phyloP scores from a whole-genome alignment of 1,140 invertebrate genomes.

The Anagrus nilaparvatae region DNA sequence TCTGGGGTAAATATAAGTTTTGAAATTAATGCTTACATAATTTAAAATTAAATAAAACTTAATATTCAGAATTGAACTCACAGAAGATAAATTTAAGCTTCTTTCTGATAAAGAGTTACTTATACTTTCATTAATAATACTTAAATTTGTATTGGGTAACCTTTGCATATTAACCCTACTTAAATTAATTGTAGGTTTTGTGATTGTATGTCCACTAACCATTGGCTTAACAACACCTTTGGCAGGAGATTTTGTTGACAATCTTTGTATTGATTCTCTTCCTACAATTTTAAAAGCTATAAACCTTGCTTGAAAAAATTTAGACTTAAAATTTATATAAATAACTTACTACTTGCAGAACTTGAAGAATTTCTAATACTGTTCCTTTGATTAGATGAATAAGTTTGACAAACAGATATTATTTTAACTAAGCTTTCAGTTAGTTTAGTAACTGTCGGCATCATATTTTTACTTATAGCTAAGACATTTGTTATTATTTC shows the following conservation, averaged over 20 bases:
- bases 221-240: constrained; percentile 39
- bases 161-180: constrained; percentile 35
- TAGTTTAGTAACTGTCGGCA: constrained; percentile 25
- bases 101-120: constrained; percentile 15
- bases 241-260: constrained; percentile 33
- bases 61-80: constrained; percentile 5
- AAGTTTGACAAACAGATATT: constrained; percentile 26
- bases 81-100: constrained; percentile 13
- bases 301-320: no score
- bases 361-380: constrained; percentile 12
- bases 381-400: constrained; percentile 11
- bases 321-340: background rate
- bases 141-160: constrained; percentile 28
- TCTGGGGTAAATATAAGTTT: background rate
- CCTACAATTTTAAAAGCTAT: constrained; percentile 15
- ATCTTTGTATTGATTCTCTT: constrained; percentile 22
- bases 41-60: background rate
- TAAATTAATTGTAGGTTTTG: constrained; percentile 38
- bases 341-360: constrained; percentile 18
- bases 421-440: constrained; percentile 23
- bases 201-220: constrained; percentile 39
- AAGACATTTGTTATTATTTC: constrained; percentile 20
- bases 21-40: background rate
- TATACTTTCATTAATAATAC: constrained; percentile 30
- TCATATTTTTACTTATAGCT: constrained; percentile 26